Evolutionary conservation across 2,113 vertebrate species (phyloP).

Genomic region (Grammomys surdaster): DNA sequence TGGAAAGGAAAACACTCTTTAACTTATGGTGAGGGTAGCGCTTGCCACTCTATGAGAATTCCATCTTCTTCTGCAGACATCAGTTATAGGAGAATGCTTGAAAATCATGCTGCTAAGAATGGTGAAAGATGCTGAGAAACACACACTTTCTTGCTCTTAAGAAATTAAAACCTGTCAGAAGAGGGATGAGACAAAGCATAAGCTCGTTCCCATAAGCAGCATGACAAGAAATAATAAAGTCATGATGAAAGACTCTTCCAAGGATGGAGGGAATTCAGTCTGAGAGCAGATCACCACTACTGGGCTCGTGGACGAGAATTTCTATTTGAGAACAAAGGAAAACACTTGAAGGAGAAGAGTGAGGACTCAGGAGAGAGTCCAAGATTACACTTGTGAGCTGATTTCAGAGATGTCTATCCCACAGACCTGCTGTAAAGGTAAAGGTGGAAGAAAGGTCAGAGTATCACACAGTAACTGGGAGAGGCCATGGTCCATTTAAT

Average conservation of each 20-base stretch:
- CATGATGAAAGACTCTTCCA: not conserved
- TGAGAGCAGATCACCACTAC: not conserved
- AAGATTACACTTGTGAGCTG: slow-evolving; percentile 34
- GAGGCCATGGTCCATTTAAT: not conserved
- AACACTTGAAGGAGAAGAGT: not conserved
- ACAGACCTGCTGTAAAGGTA: not conserved
- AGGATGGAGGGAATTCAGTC: not conserved
- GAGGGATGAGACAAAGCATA: not conserved
- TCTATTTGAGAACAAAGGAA: not conserved
- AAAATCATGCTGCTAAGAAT: not conserved
- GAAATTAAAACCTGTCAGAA: not conserved
- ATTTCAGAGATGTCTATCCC: not conserved
- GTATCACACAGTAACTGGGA: not conserved
- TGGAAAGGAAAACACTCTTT: not conserved
- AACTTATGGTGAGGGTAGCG: not conserved
- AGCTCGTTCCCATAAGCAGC: not conserved
- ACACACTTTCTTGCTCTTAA: not conserved
- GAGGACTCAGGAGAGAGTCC: not conserved
- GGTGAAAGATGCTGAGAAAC: not conserved
- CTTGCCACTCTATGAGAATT: not conserved
- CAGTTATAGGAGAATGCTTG: not conserved
- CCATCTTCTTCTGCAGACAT: not conserved
- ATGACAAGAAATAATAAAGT: not conserved
- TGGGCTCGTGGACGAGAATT: not conserved
- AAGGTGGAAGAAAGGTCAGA: slow-evolving; percentile 1